Conservation (phyloP, 2,888 invertebrate species). For the Phrixothrix hirtus region DNA sequence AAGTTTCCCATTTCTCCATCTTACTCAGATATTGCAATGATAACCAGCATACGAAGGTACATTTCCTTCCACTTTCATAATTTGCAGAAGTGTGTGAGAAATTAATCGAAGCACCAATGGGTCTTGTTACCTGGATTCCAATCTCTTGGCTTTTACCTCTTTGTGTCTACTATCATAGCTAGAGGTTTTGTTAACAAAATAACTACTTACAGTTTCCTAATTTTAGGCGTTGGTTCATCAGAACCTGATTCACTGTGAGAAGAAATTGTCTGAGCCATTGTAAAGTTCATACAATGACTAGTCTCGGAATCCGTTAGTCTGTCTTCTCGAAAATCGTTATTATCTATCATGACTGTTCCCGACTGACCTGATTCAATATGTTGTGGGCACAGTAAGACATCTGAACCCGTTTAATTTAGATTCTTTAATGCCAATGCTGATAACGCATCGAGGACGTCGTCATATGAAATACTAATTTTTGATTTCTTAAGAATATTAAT, state of each 20-base stretch:
- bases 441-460: neutral
- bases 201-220: too few species aligned
- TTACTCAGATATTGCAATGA: neutral
- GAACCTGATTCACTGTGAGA: too few species aligned
- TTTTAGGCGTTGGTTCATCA: too few species aligned
- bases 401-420: neutral
- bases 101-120: too few species aligned
- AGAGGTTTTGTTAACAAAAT: too few species aligned
- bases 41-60: neutral
- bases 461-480: neutral
- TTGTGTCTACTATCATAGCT: too few species aligned
- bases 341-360: neutral
- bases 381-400: neutral
- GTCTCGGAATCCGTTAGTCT: neutral
- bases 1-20: too few species aligned
- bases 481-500: too few species aligned
- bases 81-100: too few species aligned
- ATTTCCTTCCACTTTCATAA: neutral
- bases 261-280: too few species aligned
- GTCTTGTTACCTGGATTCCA: too few species aligned
- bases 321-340: neutral
- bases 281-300: neutral
- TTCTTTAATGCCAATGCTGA: neutral
- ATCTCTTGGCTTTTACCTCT: too few species aligned
- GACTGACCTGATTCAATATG: neutral